Base-by-base conservation (phyloP, 2,797 vertebrate species). In the Chrosomus eos region DNA sequence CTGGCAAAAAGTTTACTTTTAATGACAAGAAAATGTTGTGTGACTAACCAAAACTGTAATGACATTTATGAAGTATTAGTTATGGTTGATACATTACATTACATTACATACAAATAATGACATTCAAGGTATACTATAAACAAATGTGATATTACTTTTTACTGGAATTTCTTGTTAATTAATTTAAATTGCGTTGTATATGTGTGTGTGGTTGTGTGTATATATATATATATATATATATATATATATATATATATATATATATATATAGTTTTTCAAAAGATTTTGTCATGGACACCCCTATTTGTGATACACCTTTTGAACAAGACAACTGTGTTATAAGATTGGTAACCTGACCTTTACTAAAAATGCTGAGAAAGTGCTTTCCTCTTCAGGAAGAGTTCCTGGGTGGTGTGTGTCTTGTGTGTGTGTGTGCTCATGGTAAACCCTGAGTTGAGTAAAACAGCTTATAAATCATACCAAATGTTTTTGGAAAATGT, bases 331-430 rank as follows among this genome's bases (percentile, higher is more conserved):
- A 64, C 19, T 28, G 81, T 40, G 55, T 38, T 78, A 38, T 64
- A 48, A 71, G n/a, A 53, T 33, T n/a, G 74, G 68, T 53, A 88
- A 79, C 83, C 53, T 74, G 28, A 72, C 62, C 51, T 51, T 88
- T 66, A 33, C 60, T 33, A 87, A 84, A 72, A 87, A 86, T 87
- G 88, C 90, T 92, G 92, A 93, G 90, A 78, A 87, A 83, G 81
- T 84, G 87, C 71, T 91, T 91, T 68, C 73, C 88, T 87, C 80
- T 86, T 60, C 85, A 89, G 84, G 40, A 79, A 78, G 88, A 87
- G 89, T 40, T 70, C 48, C 38, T 9, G 43, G n/a, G 23, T 48
- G 16, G 58, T 64, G 73, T 79, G 67, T 82, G 64, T 67, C 5
- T 14, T 53, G 51, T 55, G 21, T n/a, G n/a, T 31, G 13, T 64